A percentile compares a stretch with the other conserved stretches of the same genome.
These are phyloP conservation scores for Lepus europaeus DNA, from an alignment of 2,113 vertebrate species.

Conservation along the genomic window DNA sequence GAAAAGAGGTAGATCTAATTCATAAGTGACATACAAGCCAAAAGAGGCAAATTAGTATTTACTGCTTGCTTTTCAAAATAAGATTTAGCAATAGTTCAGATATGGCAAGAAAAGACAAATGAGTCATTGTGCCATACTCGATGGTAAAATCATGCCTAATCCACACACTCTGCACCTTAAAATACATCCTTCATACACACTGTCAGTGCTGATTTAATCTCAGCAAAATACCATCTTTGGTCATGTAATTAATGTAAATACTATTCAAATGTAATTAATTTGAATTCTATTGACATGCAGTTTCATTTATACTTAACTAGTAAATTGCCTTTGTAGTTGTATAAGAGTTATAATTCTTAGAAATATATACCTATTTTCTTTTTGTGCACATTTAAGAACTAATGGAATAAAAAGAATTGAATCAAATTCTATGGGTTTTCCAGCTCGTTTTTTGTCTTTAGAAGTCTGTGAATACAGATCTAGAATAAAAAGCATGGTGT, in stretches of 20 bases:
- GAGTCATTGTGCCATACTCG: too few species aligned
- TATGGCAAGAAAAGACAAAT: neutral
- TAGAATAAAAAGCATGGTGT: neutral
- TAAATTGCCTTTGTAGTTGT: conserved; percentile 1
- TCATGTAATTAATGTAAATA: neutral
- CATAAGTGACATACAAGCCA: neutral
- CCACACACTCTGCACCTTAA: neutral
- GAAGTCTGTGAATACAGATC: neutral
- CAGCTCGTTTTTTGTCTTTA: neutral
- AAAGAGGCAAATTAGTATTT: neutral
- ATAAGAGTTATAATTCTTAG: conserved; percentile 23
- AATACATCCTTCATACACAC: accelerated
- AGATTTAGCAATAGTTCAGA: neutral
- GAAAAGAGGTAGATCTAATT: conserved; percentile 2
- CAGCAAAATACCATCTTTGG: neutral
- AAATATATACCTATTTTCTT: conserved; percentile 13
- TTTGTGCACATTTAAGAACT: conserved; percentile 44
- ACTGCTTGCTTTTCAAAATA: neutral
- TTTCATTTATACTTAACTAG: conserved; percentile 21
- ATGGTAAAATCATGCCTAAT: neutral
- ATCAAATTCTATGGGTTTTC: neutral
- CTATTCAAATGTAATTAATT: neutral
- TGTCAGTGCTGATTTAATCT: neutral
- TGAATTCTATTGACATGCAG: neutral
- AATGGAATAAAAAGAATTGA: conserved; percentile 40